phyloP scores from a whole-genome alignment of 2,797 vertebrate genomes.

The Pantherophis vulpinus region DNA sequence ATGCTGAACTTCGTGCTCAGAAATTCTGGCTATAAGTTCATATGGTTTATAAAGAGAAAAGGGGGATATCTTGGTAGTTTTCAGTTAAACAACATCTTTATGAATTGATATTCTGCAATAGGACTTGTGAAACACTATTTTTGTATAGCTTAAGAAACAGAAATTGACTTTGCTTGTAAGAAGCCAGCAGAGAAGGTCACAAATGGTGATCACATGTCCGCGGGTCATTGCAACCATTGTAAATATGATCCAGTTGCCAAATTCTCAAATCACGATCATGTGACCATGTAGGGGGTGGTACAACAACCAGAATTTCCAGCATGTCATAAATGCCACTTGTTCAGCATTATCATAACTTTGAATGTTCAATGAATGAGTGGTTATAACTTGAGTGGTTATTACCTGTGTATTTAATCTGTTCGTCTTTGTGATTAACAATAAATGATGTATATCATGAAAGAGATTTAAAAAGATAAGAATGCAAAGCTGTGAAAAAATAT shows the following conservation, averaged over 20 bases:
- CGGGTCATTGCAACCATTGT: background rate
- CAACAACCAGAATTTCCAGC: background rate
- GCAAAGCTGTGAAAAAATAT: background rate
- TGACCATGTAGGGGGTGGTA: background rate
- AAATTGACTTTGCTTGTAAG: background rate
- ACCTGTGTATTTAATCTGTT: background rate
- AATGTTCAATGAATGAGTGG: background rate
- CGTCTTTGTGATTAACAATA: background rate
- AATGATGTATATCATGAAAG: background rate
- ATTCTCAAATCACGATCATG: background rate
- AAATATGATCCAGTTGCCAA: background rate
- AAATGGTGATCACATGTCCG: background rate
- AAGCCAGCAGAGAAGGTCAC: background rate
- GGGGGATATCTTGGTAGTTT: slow-evolving; percentile 17
- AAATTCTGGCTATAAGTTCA: slow-evolving; percentile 23
- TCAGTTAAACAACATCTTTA: background rate
- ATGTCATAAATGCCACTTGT: background rate
- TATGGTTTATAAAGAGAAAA: slow-evolving; percentile 28
- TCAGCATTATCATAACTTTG: background rate
- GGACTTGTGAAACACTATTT: background rate
- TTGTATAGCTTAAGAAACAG: background rate
- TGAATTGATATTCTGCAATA: background rate
- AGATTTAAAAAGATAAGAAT: background rate
- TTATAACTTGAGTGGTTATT: background rate
- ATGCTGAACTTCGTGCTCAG: slow-evolving; percentile 15